Evolutionary conservation across 2,797 vertebrate species (phyloP), one percentile per base, ranked within the genome.

Genomic region (Knipowitschia caucasica): DNA sequence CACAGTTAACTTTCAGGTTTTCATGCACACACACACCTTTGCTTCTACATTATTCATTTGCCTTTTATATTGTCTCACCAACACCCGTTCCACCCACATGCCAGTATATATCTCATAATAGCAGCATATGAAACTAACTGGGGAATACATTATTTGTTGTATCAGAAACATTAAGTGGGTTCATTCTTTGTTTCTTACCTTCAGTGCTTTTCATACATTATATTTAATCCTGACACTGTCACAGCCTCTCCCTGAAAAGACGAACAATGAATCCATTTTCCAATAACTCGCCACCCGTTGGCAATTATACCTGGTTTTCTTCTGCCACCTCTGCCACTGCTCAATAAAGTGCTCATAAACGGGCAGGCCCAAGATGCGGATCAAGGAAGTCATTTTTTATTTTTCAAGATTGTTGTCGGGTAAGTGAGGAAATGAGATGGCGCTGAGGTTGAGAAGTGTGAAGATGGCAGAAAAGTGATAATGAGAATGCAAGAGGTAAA

Each of bases 241-340:
- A 46, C 64, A 52, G 74, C 69, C 70, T 71, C 73, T 76, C 66
- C 68, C 67, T 39, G 50, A 83, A 30, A 85, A 70, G n/a, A 44
- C 82, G 82, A 80, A 77, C 80, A 82, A 85, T 85, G 84, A 80
- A 87, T 87, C 82, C 78, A 82, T 84, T 86, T 85, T 86, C 84
- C 85, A 88, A 88, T 87, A 87, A 86, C 83, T 75, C 77, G 74
- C 77, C 79, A 81, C 80, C 82, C 63, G 18, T 30, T 76, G 79
- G 84, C 84, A 88, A 88, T 88, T 88, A 88, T 76, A 75, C 80
- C 82, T 84, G 84, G 79, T 47, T 47, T 45, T 31, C 27, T 20
- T 31, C 27, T 31, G 27, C 45, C 45, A 47, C 45, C 45, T 31
- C 45, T 47, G 7, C 27, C 15, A 29, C 45, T 30, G 30, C 45